Evolutionary conservation across 2,797 vertebrate genomes (phyloP).

Genomic region (Simalia tracyae): DNA sequence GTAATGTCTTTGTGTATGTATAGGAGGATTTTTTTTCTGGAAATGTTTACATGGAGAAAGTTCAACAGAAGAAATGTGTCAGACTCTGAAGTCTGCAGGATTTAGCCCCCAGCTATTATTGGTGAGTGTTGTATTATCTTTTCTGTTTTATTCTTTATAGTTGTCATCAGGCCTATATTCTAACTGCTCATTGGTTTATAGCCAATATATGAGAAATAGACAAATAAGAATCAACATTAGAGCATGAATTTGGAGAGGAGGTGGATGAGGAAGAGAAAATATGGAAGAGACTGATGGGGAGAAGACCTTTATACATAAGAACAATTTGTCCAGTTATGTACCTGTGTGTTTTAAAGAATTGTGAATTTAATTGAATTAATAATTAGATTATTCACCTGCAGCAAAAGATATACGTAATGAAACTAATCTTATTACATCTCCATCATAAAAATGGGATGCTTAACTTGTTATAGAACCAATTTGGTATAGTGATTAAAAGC

Average conservation of each 20-base stretch:
- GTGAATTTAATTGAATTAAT: background rate
- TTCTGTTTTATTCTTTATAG: background rate
- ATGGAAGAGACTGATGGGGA: no score
- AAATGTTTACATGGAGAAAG: constrained; percentile 87
- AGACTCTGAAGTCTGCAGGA: constrained; percentile 82
- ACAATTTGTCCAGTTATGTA: background rate
- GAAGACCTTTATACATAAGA: background rate
- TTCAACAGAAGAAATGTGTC: constrained; percentile 82
- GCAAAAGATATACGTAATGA: background rate
- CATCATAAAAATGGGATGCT: background rate
- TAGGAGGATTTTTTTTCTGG: constrained; percentile 95
- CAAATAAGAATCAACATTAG: background rate
- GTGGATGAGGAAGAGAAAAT: background rate
- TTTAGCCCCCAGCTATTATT: constrained; percentile 89
- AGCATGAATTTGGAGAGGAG: background rate
- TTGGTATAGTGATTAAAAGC: background rate
- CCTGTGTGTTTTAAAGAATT: background rate
- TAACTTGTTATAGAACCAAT: background rate
- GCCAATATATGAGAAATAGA: background rate
- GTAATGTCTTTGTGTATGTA: constrained; percentile 8
- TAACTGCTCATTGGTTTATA: background rate
- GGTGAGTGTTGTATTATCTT: constrained; percentile 73
- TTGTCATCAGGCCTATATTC: background rate
- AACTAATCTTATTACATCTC: no score
- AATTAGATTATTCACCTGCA: background rate